phyloP scores from a whole-genome alignment of 2,888 invertebrate species.

The Apodemia zela region DNA sequence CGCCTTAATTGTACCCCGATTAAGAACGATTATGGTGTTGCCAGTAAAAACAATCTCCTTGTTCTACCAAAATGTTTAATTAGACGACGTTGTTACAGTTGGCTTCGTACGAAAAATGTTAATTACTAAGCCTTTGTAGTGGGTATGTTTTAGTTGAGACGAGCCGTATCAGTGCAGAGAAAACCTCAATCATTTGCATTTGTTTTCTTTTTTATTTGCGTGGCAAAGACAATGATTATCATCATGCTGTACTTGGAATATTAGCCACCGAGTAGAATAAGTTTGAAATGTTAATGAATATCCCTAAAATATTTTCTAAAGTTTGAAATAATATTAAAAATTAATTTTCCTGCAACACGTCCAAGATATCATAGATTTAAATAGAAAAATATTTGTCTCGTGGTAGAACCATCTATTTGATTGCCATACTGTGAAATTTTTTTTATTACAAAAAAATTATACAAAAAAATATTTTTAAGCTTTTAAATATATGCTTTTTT shows the following conservation, averaged over 20 bases:
- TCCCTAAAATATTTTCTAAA: no score
- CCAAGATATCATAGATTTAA: no score
- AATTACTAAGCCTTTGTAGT: slow-evolving; percentile 27
- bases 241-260: neutral
- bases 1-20: slow-evolving; percentile 57
- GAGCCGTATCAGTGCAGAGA: neutral
- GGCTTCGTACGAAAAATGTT: slow-evolving; percentile 32
- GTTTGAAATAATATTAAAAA: no score
- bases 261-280: neutral
- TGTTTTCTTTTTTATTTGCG: slow-evolving; percentile 2
- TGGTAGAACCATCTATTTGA: no score
- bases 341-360: no score
- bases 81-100: slow-evolving; percentile 37
- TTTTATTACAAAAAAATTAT: no score
- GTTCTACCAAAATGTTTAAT: slow-evolving; percentile 47
- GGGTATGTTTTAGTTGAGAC: slow-evolving; percentile 17
- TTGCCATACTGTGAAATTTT: no score
- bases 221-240: neutral
- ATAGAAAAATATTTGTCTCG: no score
- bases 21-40: slow-evolving; percentile 52
- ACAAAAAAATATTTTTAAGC: no score
- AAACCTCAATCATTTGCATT: slow-evolving; percentile 12
- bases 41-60: slow-evolving; percentile 48
- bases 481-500: no score
- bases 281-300: no score